Evolutionary conservation across 2,113 vertebrate species (phyloP).

Genomic region (Nymphicus hollandicus): DNA sequence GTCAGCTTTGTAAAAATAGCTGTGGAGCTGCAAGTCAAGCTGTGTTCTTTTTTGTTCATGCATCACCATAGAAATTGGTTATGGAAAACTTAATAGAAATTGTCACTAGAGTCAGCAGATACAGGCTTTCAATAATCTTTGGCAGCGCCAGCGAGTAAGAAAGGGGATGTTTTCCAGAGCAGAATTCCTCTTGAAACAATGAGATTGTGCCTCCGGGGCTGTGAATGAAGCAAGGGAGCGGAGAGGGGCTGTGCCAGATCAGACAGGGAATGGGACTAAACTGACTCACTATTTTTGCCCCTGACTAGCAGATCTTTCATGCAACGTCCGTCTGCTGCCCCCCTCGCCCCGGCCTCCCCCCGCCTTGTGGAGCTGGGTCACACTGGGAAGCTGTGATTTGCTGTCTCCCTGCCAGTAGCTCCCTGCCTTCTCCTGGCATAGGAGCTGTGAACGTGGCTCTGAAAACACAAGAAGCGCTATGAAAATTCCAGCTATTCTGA

Average conservation of each 20-base stretch:
- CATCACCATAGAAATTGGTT: conserved; percentile 41
- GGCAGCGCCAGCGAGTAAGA: background rate
- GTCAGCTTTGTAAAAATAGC: conserved; percentile 27
- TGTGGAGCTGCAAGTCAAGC: conserved; percentile 4
- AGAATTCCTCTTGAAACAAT: background rate
- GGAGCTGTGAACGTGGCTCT: fast-evolving
- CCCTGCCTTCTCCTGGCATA: background rate
- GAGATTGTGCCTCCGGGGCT: background rate
- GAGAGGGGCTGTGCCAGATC: background rate
- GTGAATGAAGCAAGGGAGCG: background rate
- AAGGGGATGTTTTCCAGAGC: background rate
- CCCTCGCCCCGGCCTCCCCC: background rate
- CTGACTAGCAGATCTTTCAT: background rate
- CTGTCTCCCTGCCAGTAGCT: background rate
- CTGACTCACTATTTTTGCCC: fast-evolving
- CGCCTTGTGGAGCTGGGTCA: background rate
- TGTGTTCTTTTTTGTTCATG: background rate
- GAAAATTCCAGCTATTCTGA: background rate
- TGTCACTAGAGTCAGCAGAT: conserved; percentile 32
- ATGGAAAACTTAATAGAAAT: conserved; percentile 37
- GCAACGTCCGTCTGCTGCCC: fast-evolving
- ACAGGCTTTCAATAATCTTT: background rate
- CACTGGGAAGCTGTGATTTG: background rate
- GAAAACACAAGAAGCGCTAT: background rate
- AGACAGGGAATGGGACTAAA: fast-evolving